Conservation (phyloP, 2,888 invertebrate genomes). For the Eristalis arbustorum region DNA sequence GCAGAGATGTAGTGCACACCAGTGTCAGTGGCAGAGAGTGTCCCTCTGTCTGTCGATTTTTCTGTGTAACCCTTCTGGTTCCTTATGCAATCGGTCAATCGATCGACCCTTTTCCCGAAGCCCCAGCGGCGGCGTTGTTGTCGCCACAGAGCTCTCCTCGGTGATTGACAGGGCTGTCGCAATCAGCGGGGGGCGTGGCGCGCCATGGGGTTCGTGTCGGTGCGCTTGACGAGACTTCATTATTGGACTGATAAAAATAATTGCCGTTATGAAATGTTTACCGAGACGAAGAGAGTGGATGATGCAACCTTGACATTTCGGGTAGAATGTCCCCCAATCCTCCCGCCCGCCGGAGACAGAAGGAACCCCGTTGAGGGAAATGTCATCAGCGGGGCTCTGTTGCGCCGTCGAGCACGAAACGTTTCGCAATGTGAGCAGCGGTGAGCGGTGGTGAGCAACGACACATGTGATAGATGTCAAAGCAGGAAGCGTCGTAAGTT, state of each 20-base stretch:
- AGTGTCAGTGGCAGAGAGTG: background rate
- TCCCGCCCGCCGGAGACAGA: background rate
- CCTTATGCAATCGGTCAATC: conserved; percentile 41
- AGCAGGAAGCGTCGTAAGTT: background rate
- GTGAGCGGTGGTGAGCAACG: background rate
- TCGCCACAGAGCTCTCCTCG: background rate
- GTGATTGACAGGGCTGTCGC: background rate
- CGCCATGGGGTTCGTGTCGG: background rate
- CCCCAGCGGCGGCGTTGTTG: background rate
- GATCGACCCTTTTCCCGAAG: conserved; percentile 9
- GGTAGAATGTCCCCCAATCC: background rate
- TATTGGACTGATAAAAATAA: conserved; percentile 30
- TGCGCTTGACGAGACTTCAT: conserved; percentile 4
- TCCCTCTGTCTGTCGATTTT: background rate
- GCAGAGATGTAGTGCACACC: conserved; percentile 23
- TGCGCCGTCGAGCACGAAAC: background rate
- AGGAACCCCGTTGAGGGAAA: background rate
- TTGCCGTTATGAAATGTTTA: conserved; percentile 45
- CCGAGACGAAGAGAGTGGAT: background rate
- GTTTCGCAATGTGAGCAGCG: background rate
- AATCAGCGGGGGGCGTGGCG: background rate
- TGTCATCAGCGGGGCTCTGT: background rate
- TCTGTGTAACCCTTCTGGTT: background rate
- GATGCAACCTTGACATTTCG: background rate
- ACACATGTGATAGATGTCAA: no score